Evolutionary conservation across 1,140 invertebrate species (phyloP), one percentile per base, ranked within the genome.

Genomic region (Magallana gigas): DNA sequence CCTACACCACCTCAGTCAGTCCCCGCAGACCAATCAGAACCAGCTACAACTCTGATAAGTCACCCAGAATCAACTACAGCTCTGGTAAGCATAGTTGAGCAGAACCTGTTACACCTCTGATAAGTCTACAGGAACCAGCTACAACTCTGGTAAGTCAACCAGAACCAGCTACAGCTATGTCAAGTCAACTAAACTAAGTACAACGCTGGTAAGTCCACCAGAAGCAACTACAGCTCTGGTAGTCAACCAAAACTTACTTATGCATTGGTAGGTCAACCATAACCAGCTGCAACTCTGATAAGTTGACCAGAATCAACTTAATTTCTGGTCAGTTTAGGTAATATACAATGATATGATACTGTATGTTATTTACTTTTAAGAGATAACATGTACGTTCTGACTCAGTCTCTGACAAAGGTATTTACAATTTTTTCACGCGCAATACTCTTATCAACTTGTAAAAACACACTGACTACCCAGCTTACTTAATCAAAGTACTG

Each of bases 1-100:
- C 94, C 96, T 99, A 36, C 95, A 99, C 92, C 97, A 97, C 59
- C 95, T 99, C 56, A 97, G 98, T 9, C 97, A 97, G 9, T 97
- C 98, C 12, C 97, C 97, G 16, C 98, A 98, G 94, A 98, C 98
- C 1, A 99, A 99, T 95, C 98, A 98, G 93, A 98, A 97, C 36
- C 98, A 99, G 93, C 95, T 99, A 8, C 98, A 99, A 95, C 95
- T 99, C 62, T 99, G 98, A 96, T 97, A 95, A 95, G 95, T 83
- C 36, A 81, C 56, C 29, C 80, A 81, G n/a, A 81, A 81, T 29
- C 80, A 48, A 16, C 36, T 81, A 6, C 6, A 81, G 12, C 36
- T 1, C 36, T 36, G 97, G 98, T 9, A 97, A 97, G 9, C 97
- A 97, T 95, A 95, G 95, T 81, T 11, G 48, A 82, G 2, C 80